These are phyloP conservation scores for Cecidostiba fungosa DNA, from an alignment of 2,888 invertebrate genomes.

Conservation along the genomic window DNA sequence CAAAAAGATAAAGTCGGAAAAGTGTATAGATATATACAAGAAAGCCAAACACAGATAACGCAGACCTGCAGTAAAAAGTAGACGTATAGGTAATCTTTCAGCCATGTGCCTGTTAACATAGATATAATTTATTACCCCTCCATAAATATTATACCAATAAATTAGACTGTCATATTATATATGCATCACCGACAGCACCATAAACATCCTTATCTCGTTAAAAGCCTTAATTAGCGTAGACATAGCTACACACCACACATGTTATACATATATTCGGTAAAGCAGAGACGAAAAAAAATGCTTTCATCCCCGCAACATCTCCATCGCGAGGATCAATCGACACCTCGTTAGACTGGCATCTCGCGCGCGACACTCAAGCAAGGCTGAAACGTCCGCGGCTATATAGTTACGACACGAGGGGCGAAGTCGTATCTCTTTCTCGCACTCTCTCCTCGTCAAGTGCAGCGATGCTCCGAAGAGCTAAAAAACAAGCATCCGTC, in stretches of 20 bases:
- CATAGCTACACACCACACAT: neutral
- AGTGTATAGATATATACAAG: neutral
- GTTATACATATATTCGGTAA: neutral
- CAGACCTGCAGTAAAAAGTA: neutral
- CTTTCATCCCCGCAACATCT: neutral
- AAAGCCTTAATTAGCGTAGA: neutral
- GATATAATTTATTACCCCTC: neutral
- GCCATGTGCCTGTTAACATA: neutral
- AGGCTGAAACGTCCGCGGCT: neutral
- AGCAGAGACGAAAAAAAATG: neutral
- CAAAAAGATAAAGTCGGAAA: neutral
- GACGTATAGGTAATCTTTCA: neutral
- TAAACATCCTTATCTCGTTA: neutral
- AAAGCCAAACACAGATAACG: neutral
- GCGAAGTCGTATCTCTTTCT: neutral
- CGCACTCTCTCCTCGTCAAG: neutral
- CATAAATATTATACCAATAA: neutral
- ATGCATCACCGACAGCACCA: neutral
- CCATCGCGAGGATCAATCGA: constrained; percentile 15
- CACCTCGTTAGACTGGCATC: constrained; percentile 14
- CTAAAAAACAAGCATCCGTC: neutral
- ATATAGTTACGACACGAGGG: neutral
- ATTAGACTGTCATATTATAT: neutral
- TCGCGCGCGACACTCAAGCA: neutral
- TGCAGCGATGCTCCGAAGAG: neutral